Base-by-base conservation (phyloP, 2,113 vertebrate genomes). In the Oriolus oriolus region DNA sequence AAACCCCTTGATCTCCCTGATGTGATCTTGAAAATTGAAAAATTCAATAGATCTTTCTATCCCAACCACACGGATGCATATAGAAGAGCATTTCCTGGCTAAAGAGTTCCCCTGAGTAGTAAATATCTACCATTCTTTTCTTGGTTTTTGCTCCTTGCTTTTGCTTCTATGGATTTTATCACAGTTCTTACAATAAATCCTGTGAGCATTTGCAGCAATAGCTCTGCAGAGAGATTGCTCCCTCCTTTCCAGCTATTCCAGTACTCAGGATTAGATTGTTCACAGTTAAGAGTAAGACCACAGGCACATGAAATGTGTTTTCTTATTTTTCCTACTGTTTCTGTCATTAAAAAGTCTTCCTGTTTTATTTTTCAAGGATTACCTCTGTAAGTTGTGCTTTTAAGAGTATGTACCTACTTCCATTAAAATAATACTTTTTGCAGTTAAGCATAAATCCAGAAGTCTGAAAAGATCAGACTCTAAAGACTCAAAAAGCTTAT, bases 291-390 rank as follows among this genome's bases (percentile, higher is more conserved):
- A 57, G 30, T 26, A 78, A 52, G 54, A 84, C 47, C 28, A 22
- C 6, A 44, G 42, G 4, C 6, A 22, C 6, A 37, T 1, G 15
- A 70, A 61, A 22, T 4, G 4, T n/a, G 18, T 1, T 52, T 64
- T 31, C 31, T 52, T 37, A 16, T 56, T 80, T 86, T 41, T 68
- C 54, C 24, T 53, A 6, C 7, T 35, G 9, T 8, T 88, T 17
- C 13, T 69, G 41, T 41, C 41, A 37, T 52, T 60, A 47, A 61
- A n/a, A 42, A 31, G 8, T 16, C 2, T 70, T 54, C 31, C 11
- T 33, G 1, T 19, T 83, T 59, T 60, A 7, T 82, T 35, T 75
- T 54, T 24, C 33, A 47, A n/a, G n/a, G 5, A 35, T 81, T 47
- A 23, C 11, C 20, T 74, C 53, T 65, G 50, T 60, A 52, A 93